Conservation (phyloP, 2,797 vertebrate genomes). For the Sebastes goodei region DNA sequence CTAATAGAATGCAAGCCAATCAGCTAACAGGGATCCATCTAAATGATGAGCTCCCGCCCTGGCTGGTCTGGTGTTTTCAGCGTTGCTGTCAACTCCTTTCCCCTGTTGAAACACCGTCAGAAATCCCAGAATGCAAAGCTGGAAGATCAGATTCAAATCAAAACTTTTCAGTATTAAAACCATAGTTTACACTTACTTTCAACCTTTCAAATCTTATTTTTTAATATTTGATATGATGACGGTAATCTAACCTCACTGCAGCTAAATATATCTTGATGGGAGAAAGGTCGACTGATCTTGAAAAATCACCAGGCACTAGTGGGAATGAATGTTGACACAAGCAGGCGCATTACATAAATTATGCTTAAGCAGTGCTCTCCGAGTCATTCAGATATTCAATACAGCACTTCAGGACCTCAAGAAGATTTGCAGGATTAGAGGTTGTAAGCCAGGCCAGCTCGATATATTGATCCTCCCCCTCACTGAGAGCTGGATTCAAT, state of each 20-base stretch:
- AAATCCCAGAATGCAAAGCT: neutral
- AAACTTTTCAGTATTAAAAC: neutral
- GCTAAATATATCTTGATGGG: slow-evolving; percentile 48
- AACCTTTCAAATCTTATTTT: neutral
- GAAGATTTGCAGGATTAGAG: slow-evolving; percentile 85
- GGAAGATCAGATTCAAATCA: neutral
- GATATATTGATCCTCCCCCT: slow-evolving; percentile 78
- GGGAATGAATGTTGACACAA: slow-evolving; percentile 55
- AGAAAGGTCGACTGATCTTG: slow-evolving; percentile 48
- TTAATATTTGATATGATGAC: neutral
- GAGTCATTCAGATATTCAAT: slow-evolving; percentile 80
- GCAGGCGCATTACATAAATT: slow-evolving; percentile 77
- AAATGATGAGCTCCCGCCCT: neutral
- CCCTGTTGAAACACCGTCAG: neutral
- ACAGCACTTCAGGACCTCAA: slow-evolving; percentile 75
- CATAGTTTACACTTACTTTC: neutral
- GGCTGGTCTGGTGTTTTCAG: neutral
- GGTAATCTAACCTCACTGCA: neutral
- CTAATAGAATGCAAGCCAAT: neutral
- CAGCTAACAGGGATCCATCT: neutral
- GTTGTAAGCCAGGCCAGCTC: slow-evolving; percentile 74
- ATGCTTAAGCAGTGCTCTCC: slow-evolving; percentile 71
- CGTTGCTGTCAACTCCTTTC: neutral
- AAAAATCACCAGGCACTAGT: slow-evolving; percentile 45
- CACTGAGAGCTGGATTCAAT: slow-evolving; percentile 80